Conservation (phyloP, 2,888 invertebrate genomes). For the Hypolimnas misippus region DNA sequence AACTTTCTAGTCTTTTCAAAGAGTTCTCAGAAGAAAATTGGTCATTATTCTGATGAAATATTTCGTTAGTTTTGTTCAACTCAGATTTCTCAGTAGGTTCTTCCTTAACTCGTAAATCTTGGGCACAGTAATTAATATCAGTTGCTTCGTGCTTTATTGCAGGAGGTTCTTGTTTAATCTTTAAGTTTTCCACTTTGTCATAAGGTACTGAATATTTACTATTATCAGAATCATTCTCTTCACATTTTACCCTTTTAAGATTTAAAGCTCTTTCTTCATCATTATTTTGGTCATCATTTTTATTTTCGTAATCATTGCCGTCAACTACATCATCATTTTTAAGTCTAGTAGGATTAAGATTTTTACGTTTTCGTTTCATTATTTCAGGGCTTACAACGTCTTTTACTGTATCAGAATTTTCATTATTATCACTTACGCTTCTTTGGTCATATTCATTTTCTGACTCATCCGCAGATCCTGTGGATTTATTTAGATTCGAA, state of each 20-base stretch:
- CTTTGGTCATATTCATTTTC: constrained; percentile 77
- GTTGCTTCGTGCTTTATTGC: constrained; percentile 61
- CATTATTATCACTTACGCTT: constrained; percentile 73
- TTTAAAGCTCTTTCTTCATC: constrained; percentile 64
- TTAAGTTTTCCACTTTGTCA: constrained; percentile 51
- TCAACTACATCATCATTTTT: constrained; percentile 71
- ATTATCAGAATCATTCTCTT: constrained; percentile 49
- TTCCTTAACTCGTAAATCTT: constrained; percentile 72
- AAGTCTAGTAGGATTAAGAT: constrained; percentile 93
- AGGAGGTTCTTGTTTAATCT: constrained; percentile 63
- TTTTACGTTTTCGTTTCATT: constrained; percentile 94
- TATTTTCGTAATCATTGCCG: constrained; percentile 50
- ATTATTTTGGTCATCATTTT: constrained; percentile 51
- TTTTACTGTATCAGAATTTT: constrained; percentile 68
- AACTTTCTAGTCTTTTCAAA: constrained; percentile 89
- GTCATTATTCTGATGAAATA: constrained; percentile 47
- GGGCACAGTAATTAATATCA: constrained; percentile 57
- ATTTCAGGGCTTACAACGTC: constrained; percentile 82
- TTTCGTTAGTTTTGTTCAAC: constrained; percentile 54
- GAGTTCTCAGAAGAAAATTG: constrained; percentile 86
- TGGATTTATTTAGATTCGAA: constrained; percentile 69
- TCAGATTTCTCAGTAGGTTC: constrained; percentile 68
- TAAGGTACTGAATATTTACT: constrained; percentile 39
- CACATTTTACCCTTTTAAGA: constrained; percentile 70
- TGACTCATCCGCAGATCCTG: constrained; percentile 71